Conservation (phyloP, 2,888 invertebrate genomes). For the Sisyra terminalis region DNA sequence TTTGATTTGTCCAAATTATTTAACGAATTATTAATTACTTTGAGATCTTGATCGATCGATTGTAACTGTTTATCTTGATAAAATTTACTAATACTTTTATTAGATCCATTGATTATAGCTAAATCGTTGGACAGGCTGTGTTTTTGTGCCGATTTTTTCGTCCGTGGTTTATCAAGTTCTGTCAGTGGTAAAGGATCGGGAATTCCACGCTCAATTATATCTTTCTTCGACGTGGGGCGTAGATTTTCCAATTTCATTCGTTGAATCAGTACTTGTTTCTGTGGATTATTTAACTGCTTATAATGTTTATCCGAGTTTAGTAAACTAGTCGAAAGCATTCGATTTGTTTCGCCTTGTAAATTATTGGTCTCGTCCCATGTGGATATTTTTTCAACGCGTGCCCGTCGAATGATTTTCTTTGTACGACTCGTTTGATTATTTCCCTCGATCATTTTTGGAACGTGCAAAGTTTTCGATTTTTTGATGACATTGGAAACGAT, state of each 20-base stretch:
- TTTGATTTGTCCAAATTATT: neutral
- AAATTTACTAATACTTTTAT: no score
- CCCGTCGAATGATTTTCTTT: slow-evolving; percentile 2
- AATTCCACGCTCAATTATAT: neutral
- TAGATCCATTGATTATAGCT: neutral
- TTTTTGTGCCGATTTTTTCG: neutral
- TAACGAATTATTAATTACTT: neutral
- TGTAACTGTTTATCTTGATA: no score
- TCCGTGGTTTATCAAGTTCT: neutral
- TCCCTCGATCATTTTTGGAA: neutral
- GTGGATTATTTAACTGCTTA: neutral
- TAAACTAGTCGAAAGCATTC: neutral
- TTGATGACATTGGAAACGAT: neutral
- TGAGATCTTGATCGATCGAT: slow-evolving; percentile 6
- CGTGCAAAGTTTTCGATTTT: neutral
- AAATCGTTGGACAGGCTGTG: slow-evolving; percentile 4
- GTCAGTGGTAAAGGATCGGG: neutral
- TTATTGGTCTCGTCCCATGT: neutral
- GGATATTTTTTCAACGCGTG: slow-evolving; percentile 5
- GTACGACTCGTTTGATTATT: neutral
- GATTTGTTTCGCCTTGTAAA: neutral
- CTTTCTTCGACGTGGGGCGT: slow-evolving; percentile 3
- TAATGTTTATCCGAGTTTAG: slow-evolving; percentile 1
- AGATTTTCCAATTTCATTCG: slow-evolving; percentile 1
- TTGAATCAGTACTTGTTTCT: slow-evolving; percentile 2